Evolutionary conservation across 2,888 invertebrate species (phyloP), one percentile per base, ranked within the genome.

Genomic region (Syrphus vitripennis): DNA sequence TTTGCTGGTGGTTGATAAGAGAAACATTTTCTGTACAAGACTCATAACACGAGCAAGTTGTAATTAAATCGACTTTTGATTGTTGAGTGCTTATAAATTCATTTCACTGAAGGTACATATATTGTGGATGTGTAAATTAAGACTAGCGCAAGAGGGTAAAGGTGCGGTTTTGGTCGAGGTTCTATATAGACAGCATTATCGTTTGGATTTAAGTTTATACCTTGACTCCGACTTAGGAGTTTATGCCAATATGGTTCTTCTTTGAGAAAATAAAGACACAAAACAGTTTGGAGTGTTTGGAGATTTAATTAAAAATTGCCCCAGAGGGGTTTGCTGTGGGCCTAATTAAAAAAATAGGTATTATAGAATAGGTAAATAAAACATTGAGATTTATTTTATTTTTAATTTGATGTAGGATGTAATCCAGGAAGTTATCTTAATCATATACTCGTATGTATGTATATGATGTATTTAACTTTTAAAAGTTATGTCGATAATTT

Each of bases 21-120:
- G 67, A 50, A 21, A 50, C 34, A 50, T 50, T 67, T 50, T 67
- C 34, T n/a, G 7, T 48, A 65, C 65, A 65, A 67, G 65, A 67
- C 65, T 67, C 67, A 67, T 67, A 67, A 67, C 50, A 67, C 67
- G 67, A 67, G 67, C 67, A 67, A 67, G 31, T 67, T 67, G 67
- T 67, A 67, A 67, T 67, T 67, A 67, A 67, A 67, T 67, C 34
- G 50, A 50, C 67, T 67, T 67, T 67, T 67, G 67, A 34, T 67
- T 50, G 67, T 50, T 31, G 67, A 34, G 21, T 50, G 67, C 34
- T 67, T 67, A 50, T 34, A 50, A 50, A 67, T 67, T 67, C 50
- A 50, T 67, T 67, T 50, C 50, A 24, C 24, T 67, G n/a, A n/a
- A n/a, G n/a, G n/a, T n/a, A n/a, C n/a, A n/a, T n/a, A n/a, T n/a